Evolutionary conservation across 2,888 invertebrate species (phyloP).

Genomic region (Desoria tigrina): DNA sequence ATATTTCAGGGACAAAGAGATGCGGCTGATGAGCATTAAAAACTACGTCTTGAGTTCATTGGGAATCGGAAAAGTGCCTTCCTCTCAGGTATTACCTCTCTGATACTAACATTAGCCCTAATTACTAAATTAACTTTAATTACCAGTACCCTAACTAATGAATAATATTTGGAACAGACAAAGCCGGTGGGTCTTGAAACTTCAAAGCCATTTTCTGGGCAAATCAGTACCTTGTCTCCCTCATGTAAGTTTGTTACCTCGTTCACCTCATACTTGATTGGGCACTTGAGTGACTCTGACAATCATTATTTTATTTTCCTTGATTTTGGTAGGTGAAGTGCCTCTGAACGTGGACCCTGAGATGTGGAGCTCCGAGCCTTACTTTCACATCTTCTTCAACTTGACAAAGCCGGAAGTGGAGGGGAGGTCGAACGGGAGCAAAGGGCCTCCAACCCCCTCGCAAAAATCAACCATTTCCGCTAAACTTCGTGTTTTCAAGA

Average conservation of each 20-base stretch:
- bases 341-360: conserved; percentile 63
- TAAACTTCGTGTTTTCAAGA: conserved; percentile 61
- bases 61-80: too few species aligned
- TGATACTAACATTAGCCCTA: too few species aligned
- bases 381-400: conserved; percentile 64
- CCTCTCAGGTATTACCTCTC: too few species aligned
- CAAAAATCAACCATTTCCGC: conserved; percentile 59
- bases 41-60: too few species aligned
- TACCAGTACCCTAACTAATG: too few species aligned
- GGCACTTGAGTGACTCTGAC: neutral
- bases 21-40: too few species aligned
- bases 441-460: conserved; percentile 4
- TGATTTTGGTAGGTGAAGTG: conserved; percentile 62
- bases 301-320: too few species aligned
- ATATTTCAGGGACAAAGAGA: too few species aligned
- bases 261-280: neutral
- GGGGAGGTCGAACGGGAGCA: neutral
- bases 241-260: neutral
- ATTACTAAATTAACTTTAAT: too few species aligned
- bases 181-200: too few species aligned
- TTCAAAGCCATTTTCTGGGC: conserved; percentile 9
- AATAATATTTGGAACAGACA: too few species aligned
- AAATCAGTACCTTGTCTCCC: conserved; percentile 3
- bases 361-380: conserved; percentile 61
- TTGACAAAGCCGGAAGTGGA: conserved; percentile 54